Evolutionary conservation across 2,888 invertebrate species (phyloP).

Genomic region (Philopedon plagiatum): DNA sequence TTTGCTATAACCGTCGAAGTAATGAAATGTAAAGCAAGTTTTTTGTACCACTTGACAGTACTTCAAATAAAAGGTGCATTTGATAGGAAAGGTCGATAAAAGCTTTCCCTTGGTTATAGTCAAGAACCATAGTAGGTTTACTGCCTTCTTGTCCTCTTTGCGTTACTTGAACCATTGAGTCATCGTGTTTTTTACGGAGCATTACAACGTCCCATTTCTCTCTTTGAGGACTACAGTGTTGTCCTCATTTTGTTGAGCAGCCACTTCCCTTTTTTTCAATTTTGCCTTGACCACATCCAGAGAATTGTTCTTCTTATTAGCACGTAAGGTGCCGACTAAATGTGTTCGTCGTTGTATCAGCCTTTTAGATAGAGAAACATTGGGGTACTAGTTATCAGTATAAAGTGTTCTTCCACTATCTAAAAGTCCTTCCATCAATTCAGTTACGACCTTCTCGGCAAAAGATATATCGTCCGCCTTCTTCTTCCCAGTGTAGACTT

Average conservation of each 20-base stretch:
- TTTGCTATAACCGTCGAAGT: too few species aligned
- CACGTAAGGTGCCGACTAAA: conserved; percentile 37
- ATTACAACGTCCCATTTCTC: conserved; percentile 41
- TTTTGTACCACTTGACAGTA: too few species aligned
- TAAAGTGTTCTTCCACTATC: too few species aligned
- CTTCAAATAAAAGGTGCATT: too few species aligned
- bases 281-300: conserved; percentile 22
- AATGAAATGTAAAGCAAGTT: too few species aligned
- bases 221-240: conserved; percentile 26
- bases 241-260: conserved; percentile 27
- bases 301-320: conserved; percentile 22
- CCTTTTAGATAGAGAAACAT: too few species aligned
- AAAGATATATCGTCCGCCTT: conserved; percentile 37
- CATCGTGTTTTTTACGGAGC: conserved; percentile 36
- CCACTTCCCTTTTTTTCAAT: conserved; percentile 28
- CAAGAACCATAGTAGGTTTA: conserved; percentile 21
- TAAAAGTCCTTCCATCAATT: too few species aligned
- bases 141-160: conserved; percentile 16
- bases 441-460: conserved; percentile 46
- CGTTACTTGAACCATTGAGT: background rate
- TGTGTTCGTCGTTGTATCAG: conserved; percentile 15
- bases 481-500: conserved; percentile 43
- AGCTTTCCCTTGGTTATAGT: conserved; percentile 35
- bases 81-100: conserved; percentile 41
- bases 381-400: too few species aligned